phyloP scores from a whole-genome alignment of 2,113 vertebrate genomes.

The Dinomys branickii region DNA sequence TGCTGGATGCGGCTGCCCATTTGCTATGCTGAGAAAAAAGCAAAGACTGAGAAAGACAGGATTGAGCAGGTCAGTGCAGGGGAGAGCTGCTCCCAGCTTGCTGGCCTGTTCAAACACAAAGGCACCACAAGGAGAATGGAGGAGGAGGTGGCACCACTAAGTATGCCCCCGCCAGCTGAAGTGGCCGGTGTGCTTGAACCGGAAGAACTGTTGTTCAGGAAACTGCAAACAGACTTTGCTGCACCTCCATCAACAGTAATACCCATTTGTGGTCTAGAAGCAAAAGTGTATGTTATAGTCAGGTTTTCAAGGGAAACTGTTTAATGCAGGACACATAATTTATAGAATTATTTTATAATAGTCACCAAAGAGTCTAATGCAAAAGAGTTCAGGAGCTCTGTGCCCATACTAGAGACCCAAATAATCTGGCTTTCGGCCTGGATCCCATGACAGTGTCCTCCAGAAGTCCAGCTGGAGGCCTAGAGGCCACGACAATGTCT shows the following conservation, averaged over 20 bases:
- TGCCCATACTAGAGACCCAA: neutral
- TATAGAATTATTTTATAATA: neutral
- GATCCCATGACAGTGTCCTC: no score
- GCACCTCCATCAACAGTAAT: constrained; percentile 83
- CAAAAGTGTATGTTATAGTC: constrained; percentile 81
- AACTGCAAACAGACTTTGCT: constrained; percentile 90
- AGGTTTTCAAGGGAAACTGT: neutral
- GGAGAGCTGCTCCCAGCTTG: constrained; percentile 85
- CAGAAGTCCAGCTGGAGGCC: no score
- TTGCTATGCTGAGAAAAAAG: constrained; percentile 92
- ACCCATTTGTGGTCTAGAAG: constrained; percentile 88
- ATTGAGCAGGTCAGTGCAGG: constrained; percentile 84
- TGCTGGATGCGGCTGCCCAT: constrained; percentile 84
- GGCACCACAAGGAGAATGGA: constrained; percentile 75
- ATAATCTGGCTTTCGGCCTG: neutral
- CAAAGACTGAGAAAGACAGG: constrained; percentile 88
- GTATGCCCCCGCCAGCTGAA: constrained; percentile 82
- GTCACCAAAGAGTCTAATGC: neutral
- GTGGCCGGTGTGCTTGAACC: constrained; percentile 81
- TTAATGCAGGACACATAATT: neutral
- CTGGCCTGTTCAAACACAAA: constrained; percentile 92
- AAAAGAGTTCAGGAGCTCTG: neutral
- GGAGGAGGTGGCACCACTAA: constrained; percentile 85
- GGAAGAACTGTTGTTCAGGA: constrained; percentile 85
- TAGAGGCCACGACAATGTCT: no score